Conservation (phyloP, 2,113 vertebrate genomes). For the human region GRCh38 chr13:75404501-75405000, state of each 20-base stretch:
- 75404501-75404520: not conserved
- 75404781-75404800: not conserved
- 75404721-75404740: not conserved
- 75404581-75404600: not conserved
- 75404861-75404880: not conserved
- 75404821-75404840: not conserved
- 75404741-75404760: not conserved
- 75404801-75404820: not conserved
- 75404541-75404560: not conserved
- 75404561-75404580: not conserved
- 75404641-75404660: not conserved
- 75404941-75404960: constrained; percentile 43
- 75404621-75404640: not conserved
- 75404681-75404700: not conserved
- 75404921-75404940: not conserved
- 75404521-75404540: not conserved
- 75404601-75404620: not conserved
- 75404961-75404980: constrained; percentile 12
- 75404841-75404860: not conserved
- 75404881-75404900: not conserved
- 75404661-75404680: not conserved
- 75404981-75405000: not conserved
- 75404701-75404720: not conserved
- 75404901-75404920: constrained; percentile 31
- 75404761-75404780: not conserved